A percentile compares a stretch with the other conserved stretches of the same genome.
These are phyloP conservation scores for Saguinus midas DNA, from an alignment of 2,113 vertebrate species.

Conservation along the genomic window DNA sequence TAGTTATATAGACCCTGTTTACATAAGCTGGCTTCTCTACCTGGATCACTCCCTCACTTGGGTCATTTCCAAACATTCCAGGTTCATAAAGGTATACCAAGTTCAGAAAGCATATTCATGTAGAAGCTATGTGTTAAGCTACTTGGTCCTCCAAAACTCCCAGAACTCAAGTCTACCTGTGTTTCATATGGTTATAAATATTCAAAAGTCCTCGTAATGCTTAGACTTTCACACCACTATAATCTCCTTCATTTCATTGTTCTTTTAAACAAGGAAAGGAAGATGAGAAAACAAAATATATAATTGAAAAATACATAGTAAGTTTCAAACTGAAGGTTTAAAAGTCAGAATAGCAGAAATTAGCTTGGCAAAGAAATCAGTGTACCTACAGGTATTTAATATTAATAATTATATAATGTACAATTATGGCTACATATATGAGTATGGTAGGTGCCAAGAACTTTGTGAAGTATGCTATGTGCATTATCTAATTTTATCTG, in stretches of 20 bases:
- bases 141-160: neutral
- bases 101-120: neutral
- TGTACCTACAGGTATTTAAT: neutral
- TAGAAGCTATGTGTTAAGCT: neutral
- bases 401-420: neutral
- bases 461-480: neutral
- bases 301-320: slow-evolving; percentile 28
- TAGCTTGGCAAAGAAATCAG: slow-evolving; percentile 32
- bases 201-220: neutral
- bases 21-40: neutral
- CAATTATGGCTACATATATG: neutral
- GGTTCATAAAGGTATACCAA: neutral
- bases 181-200: neutral
- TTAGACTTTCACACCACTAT: neutral
- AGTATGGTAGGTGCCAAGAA: neutral
- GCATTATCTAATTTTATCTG: slow-evolving; percentile 11
- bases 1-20: neutral
- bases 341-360: neutral
- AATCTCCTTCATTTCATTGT: neutral
- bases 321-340: slow-evolving; percentile 28
- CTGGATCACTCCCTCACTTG: neutral
- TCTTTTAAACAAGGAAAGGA: slow-evolving; percentile 55
- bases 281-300: slow-evolving; percentile 36
- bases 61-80: neutral
- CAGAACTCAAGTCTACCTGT: neutral